Conservation (phyloP, 2,888 invertebrate genomes). For the Hypena proboscidalis region DNA sequence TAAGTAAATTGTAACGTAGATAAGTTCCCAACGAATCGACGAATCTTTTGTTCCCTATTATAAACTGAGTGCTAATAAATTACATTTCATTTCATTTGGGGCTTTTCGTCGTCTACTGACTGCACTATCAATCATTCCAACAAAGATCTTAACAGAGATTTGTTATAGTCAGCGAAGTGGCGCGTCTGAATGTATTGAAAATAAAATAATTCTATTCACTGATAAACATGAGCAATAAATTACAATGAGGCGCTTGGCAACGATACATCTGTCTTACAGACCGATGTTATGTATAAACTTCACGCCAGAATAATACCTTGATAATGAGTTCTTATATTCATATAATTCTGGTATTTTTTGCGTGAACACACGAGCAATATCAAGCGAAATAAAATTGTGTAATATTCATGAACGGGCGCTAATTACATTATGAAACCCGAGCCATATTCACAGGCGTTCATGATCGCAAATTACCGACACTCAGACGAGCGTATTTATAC, state of each 20-base stretch:
- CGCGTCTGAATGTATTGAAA: slow-evolving; percentile 54
- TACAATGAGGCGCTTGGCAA: slow-evolving; percentile 39
- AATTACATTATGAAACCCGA: slow-evolving; percentile 39
- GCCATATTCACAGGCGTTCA: slow-evolving; percentile 25
- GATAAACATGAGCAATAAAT: slow-evolving; percentile 50
- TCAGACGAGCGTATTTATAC: slow-evolving; percentile 19
- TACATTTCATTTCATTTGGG: slow-evolving; percentile 60
- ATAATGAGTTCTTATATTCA: slow-evolving; percentile 36
- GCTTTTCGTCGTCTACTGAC: slow-evolving; percentile 61
- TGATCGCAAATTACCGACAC: slow-evolving; percentile 37
- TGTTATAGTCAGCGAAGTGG: slow-evolving; percentile 64
- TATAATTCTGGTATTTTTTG: slow-evolving; percentile 33
- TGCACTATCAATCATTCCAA: slow-evolving; percentile 69
- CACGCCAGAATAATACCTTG: slow-evolving; percentile 22
- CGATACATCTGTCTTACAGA: slow-evolving; percentile 38
- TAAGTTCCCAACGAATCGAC: slow-evolving; percentile 56
- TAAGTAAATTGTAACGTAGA: slow-evolving; percentile 65
- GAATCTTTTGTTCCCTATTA: slow-evolving; percentile 63
- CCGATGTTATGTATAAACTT: slow-evolving; percentile 24
- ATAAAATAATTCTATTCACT: slow-evolving; percentile 52
- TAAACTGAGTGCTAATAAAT: slow-evolving; percentile 69
- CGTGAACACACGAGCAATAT: slow-evolving; percentile 9
- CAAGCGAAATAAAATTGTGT: slow-evolving; percentile 33
- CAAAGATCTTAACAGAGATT: slow-evolving; percentile 66
- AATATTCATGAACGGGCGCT: slow-evolving; percentile 40